Conservation (phyloP, 2,888 invertebrate species). For the Drosophila flavopinicola region DNA sequence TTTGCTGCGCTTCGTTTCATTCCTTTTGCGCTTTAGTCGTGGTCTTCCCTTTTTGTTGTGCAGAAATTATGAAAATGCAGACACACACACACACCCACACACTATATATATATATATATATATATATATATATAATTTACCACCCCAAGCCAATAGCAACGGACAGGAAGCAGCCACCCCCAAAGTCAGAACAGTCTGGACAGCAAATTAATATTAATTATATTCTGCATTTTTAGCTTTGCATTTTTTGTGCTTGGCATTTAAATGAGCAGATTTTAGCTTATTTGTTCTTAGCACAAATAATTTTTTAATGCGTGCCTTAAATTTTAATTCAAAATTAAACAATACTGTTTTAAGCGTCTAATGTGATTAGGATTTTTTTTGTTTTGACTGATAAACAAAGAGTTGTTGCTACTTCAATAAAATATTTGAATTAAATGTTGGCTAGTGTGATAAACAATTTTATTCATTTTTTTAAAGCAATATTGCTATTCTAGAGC, state of each 20-base stretch:
- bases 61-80: conserved; percentile 70
- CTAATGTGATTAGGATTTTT: neutral
- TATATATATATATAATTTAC: too few species aligned
- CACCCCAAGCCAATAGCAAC: conserved; percentile 20
- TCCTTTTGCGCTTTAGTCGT: conserved; percentile 50
- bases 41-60: conserved; percentile 54
- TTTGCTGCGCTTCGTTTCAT: conserved; percentile 61
- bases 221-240: conserved; percentile 55
- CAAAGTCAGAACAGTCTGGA: too few species aligned
- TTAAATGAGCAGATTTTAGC: conserved; percentile 62
- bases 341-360: too few species aligned
- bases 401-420: too few species aligned
- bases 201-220: conserved; percentile 62
- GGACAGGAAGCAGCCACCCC: conserved; percentile 8
- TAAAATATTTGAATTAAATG: too few species aligned
- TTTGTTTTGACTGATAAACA: too few species aligned
- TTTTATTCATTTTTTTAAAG: too few species aligned
- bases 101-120: too few species aligned
- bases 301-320: conserved; percentile 37
- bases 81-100: conserved; percentile 18
- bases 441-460: too few species aligned
- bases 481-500: too few species aligned
- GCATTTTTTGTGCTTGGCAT: conserved; percentile 38
- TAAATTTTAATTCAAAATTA: conserved; percentile 21
- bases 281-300: conserved; percentile 57